Conservation (phyloP, 64 coral and sea anemone genomes). For the Orbicella faveolata region DNA sequence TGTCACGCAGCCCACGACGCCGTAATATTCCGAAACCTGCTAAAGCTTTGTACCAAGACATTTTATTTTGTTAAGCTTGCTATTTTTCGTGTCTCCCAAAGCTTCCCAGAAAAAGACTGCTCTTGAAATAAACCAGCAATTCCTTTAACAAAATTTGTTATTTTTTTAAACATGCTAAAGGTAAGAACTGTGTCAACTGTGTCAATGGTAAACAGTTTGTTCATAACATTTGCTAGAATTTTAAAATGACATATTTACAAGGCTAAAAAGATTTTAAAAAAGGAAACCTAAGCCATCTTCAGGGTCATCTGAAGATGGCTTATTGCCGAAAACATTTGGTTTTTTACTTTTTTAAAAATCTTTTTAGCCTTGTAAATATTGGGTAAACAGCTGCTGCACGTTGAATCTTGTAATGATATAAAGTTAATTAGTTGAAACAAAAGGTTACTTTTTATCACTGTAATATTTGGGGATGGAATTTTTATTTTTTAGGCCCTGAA, state of each 20-base stretch:
- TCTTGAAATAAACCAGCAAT: background rate
- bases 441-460: constrained; percentile 24
- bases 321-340: background rate
- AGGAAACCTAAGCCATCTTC: constrained; percentile 26
- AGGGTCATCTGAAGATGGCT: constrained; percentile 5
- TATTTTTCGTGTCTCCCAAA: no score
- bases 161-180: constrained; percentile 19
- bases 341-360: background rate
- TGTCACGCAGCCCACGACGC: no score
- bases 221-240: background rate
- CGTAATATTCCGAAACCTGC: no score
- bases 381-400: constrained; percentile 7
- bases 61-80: no score
- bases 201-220: background rate
- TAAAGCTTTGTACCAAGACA: no score
- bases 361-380: background rate
- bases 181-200: no score
- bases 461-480: constrained; percentile 19
- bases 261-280: constrained; percentile 8
- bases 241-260: constrained; percentile 31
- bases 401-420: background rate
- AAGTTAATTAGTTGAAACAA: constrained; percentile 17
- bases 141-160: background rate
- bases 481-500: constrained; percentile 16
- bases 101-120: no score